These are phyloP conservation scores for Ceyx melanurus DNA, from an alignment of 2,113 vertebrate species.

Conservation along the genomic window DNA sequence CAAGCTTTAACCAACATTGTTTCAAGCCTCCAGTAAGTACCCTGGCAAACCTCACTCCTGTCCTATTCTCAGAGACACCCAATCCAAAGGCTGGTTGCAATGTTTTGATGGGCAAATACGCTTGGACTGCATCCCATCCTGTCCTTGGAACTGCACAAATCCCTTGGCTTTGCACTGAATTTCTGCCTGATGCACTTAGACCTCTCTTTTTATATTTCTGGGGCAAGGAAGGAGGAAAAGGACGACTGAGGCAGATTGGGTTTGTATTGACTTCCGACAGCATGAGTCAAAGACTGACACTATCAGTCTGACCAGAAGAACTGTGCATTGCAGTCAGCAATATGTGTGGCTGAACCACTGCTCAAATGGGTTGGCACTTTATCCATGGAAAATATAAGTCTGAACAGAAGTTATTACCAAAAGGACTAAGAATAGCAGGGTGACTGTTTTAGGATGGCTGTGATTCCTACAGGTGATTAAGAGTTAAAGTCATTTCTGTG, in stretches of 20 bases:
- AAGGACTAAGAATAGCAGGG: not conserved
- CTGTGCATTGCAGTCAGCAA: not conserved
- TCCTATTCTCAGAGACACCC: not conserved
- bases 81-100: not conserved
- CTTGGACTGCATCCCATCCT: rapidly evolving
- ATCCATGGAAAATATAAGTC: not conserved
- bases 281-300: not conserved
- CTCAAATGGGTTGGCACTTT: not conserved
- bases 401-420: not conserved
- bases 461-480: not conserved
- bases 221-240: not conserved
- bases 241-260: not conserved
- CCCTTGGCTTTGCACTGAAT: not conserved
- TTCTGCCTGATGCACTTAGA: not conserved
- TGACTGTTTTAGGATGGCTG: not conserved
- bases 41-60: not conserved
- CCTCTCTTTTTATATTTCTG: not conserved
- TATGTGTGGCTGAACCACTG: not conserved
- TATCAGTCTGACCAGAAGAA: not conserved
- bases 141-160: not conserved
- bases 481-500: not conserved
- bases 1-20: not conserved
- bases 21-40: not conserved
- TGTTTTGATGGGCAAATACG: not conserved
- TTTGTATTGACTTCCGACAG: not conserved